These are phyloP conservation scores for Pseudopipra pipra DNA, from an alignment of 2,113 vertebrate species.

Conservation along the genomic window DNA sequence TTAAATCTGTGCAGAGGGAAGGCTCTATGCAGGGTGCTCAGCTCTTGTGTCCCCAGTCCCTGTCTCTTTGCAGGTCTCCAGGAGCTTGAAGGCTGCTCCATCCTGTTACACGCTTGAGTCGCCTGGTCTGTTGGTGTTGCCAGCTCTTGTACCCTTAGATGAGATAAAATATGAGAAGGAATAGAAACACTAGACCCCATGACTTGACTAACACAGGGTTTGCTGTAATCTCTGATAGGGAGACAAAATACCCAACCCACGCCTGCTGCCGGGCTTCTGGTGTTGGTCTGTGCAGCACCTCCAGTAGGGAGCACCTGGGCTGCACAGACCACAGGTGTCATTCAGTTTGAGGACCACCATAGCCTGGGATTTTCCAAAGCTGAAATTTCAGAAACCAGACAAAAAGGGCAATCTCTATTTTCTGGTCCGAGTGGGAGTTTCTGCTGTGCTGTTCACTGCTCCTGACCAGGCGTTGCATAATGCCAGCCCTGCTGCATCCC, in stretches of 20 bases:
- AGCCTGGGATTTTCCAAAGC: neutral
- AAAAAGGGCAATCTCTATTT: neutral
- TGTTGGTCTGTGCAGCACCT: too few relatives aligned
- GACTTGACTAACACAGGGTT: neutral
- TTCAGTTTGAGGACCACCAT: neutral
- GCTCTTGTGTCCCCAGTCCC: neutral
- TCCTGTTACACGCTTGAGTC: neutral
- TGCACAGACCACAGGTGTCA: neutral
- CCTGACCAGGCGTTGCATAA: constrained; percentile 27
- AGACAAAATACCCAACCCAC: neutral
- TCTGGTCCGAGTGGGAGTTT: neutral
- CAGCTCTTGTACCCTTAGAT: neutral
- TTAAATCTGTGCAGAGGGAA: neutral
- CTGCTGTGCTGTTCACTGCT: neutral
- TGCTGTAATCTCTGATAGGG: neutral
- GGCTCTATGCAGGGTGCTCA: neutral
- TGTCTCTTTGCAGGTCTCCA: neutral
- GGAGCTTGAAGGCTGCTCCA: neutral
- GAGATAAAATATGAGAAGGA: neutral
- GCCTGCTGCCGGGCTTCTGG: neutral
- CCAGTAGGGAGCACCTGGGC: neutral
- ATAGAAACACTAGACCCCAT: neutral
- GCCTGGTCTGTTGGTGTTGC: neutral
- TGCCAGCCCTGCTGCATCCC: constrained; percentile 42
- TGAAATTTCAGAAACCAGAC: neutral